Percentiles rank a stretch among this genome's conserved stretches.
Conservation (phyloP, 2,797 vertebrate species). For the Linurgus olivaceus region DNA sequence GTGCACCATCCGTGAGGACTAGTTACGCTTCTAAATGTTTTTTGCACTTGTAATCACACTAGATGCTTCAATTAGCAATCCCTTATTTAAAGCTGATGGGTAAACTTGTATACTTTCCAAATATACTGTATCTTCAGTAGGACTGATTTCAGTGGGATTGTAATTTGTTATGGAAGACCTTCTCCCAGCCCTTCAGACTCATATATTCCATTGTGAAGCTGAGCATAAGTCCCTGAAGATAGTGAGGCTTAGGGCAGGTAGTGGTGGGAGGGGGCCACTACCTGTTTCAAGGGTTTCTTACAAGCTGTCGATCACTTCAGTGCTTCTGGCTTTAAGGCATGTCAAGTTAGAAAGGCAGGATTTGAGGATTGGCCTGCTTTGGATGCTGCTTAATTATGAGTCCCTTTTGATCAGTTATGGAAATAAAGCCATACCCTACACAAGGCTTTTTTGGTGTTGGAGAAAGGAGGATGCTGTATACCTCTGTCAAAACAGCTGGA, state of each 20-base stretch:
- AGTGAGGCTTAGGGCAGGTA: not conserved
- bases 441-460: not conserved
- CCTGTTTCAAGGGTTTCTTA: not conserved
- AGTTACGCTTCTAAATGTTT: not conserved
- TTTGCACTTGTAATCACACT: not conserved
- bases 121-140: not conserved
- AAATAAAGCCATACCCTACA: not conserved
- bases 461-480: not conserved
- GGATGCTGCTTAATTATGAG: not conserved
- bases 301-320: rapidly evolving
- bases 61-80: not conserved
- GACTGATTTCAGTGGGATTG: not conserved
- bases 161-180: not conserved
- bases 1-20: not conserved
- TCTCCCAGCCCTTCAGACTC: not conserved
- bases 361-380: not conserved
- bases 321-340: not conserved
- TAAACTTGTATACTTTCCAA: not conserved
- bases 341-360: not conserved
- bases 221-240: not conserved
- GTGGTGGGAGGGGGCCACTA: rapidly evolving
- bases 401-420: not conserved
- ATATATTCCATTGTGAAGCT: not conserved
- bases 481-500: not conserved
- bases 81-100: not conserved